Conservation (phyloP, 2,888 invertebrate genomes). For the Philopedon plagiatum region DNA sequence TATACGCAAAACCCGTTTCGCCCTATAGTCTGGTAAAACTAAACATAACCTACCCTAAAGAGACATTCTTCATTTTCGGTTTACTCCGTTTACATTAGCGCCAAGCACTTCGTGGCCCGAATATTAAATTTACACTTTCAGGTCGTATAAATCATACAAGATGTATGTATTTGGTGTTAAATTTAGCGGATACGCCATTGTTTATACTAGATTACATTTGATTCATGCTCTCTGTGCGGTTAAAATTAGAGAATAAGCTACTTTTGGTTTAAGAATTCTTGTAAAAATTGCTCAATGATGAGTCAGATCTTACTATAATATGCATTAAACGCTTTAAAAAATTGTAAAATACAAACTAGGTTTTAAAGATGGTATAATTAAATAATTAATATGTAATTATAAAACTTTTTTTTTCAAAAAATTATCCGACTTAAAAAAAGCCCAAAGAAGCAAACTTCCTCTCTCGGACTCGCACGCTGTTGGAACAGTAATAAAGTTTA, state of each 20-base stretch:
- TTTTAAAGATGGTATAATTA: too few species aligned
- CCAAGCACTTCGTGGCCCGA: conserved; percentile 27
- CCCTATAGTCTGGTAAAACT: too few species aligned
- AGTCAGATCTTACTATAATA: neutral
- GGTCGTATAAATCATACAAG: conserved; percentile 35
- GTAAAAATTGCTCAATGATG: too few species aligned
- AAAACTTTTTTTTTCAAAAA: too few species aligned
- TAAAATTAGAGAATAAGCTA: neutral
- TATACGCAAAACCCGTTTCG: too few species aligned
- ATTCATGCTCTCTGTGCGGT: conserved; percentile 13
- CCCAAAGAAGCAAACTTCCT: too few species aligned
- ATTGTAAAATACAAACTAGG: too few species aligned
- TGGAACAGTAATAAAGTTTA: too few species aligned
- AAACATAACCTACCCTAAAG: conserved; percentile 22
- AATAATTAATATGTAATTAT: too few species aligned
- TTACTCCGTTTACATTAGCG: conserved; percentile 26
- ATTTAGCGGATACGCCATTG: conserved; percentile 36
- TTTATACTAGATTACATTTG: conserved; percentile 40
- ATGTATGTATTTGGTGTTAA: conserved; percentile 40
- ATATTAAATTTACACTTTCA: conserved; percentile 32
- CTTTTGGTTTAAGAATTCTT: neutral
- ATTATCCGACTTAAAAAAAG: too few species aligned
- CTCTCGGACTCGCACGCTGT: too few species aligned
- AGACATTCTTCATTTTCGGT: conserved; percentile 24
- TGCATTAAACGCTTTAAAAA: too few species aligned